Percentiles rank a stretch among this genome's conserved stretches.
Conservation (phyloP, 2,888 invertebrate species). For the Horisme vitalbata region DNA sequence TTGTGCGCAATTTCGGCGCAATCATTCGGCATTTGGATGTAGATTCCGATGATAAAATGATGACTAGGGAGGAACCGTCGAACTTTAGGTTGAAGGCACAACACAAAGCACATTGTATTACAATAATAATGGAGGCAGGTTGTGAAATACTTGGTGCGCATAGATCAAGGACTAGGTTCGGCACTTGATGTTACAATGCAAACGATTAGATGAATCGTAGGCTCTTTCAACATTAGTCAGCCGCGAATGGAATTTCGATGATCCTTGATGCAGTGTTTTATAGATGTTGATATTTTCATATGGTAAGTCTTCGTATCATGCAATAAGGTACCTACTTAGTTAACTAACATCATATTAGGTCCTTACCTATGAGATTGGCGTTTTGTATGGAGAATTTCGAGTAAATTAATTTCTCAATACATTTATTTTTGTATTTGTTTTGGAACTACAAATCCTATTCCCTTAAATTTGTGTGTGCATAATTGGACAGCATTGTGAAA, state of each 20-base stretch:
- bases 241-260: constrained; percentile 25
- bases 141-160: constrained; percentile 64
- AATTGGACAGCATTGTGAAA: no score
- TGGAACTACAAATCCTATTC: no score
- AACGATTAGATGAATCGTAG: constrained; percentile 57
- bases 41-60: constrained; percentile 23
- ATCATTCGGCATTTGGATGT: constrained; percentile 14
- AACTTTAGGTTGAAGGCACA: constrained; percentile 49
- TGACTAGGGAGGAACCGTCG: constrained; percentile 47
- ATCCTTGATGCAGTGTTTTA: constrained; percentile 1
- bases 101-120: constrained; percentile 53
- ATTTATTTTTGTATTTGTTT: no score
- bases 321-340: no score
- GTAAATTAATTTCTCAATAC: no score
- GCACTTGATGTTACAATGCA: constrained; percentile 54
- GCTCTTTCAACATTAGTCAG: constrained; percentile 33
- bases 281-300: no score
- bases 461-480: no score
- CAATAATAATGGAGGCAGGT: constrained; percentile 53
- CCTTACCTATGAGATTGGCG: no score
- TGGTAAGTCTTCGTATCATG: no score
- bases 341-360: no score
- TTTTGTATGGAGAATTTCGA: no score
- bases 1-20: constrained; percentile 6
- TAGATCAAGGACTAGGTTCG: constrained; percentile 73